phyloP scores from a whole-genome alignment of 2,888 invertebrate species.

The Epinotia demarniana region DNA sequence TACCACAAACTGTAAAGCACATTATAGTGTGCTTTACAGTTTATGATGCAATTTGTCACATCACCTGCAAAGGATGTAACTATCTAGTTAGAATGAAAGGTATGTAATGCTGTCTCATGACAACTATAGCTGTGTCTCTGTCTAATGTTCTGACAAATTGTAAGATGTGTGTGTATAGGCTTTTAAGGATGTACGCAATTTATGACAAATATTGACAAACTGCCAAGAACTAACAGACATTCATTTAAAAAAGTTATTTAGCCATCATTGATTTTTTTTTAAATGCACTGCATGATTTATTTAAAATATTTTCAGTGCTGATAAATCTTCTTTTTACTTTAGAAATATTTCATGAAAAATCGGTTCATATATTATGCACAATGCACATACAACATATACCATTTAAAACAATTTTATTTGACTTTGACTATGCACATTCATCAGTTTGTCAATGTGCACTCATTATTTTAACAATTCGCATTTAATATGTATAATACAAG shows the following conservation, averaged over 20 bases:
- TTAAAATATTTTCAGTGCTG: background rate
- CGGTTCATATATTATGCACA: background rate
- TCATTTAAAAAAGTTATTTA: background rate
- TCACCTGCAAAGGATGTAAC: no score
- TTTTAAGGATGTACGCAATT: background rate
- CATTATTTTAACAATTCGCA: background rate
- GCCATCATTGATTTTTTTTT: background rate
- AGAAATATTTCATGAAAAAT: no score
- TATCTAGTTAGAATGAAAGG: no score
- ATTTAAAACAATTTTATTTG: no score
- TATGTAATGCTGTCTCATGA: no score
- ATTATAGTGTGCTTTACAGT: no score
- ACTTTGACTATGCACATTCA: background rate
- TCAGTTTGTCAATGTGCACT: background rate
- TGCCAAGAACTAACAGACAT: conserved; percentile 46
- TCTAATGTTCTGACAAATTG: no score
- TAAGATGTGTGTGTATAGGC: no score
- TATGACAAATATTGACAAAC: conserved; percentile 34
- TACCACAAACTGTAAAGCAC: no score
- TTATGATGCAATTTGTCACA: no score
- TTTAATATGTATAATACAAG: background rate
- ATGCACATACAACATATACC: no score
- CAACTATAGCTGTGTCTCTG: no score
- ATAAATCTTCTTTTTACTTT: background rate
- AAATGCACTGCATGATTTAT: conserved; percentile 24